Evolutionary conservation across 2,888 invertebrate genomes (phyloP).

Genomic region (Pollenia amentaria): DNA sequence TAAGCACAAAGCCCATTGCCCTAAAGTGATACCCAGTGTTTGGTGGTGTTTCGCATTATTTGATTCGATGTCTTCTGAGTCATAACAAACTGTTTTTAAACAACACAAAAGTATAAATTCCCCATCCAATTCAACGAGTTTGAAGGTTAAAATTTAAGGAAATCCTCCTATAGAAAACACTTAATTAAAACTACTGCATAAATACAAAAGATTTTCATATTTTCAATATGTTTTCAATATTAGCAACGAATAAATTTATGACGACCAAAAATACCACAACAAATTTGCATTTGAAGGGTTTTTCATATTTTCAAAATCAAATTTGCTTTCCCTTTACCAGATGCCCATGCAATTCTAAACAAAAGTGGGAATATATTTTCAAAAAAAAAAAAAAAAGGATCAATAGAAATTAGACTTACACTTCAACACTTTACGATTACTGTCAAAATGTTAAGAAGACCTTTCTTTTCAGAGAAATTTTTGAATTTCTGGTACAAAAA

Average conservation of each 20-base stretch:
- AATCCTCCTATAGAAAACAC: background rate
- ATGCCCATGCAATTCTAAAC: background rate
- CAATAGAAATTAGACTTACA: conserved; percentile 22
- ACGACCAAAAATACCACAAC: conserved; percentile 1
- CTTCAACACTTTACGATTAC: conserved; percentile 35
- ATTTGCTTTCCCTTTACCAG: background rate
- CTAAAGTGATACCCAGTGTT: no score
- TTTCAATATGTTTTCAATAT: background rate
- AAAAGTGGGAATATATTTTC: background rate
- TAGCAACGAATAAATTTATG: background rate
- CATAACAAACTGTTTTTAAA: no score
- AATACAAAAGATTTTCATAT: background rate
- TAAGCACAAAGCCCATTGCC: no score
- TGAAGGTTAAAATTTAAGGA: background rate
- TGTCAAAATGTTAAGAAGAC: conserved; percentile 30
- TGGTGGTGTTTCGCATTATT: no score
- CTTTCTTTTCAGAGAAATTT: conserved; percentile 9
- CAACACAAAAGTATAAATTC: no score
- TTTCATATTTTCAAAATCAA: conserved; percentile 1
- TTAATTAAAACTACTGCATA: conserved; percentile 4
- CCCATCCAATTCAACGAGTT: no score
- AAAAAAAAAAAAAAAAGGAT: conserved; percentile 2
- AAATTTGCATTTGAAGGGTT: background rate
- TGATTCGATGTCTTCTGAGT: no score
- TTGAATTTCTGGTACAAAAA: conserved; percentile 30